These are phyloP conservation scores for Lampris megalopsis DNA, from an alignment of 2,113 vertebrate species.

Conservation along the genomic window DNA sequence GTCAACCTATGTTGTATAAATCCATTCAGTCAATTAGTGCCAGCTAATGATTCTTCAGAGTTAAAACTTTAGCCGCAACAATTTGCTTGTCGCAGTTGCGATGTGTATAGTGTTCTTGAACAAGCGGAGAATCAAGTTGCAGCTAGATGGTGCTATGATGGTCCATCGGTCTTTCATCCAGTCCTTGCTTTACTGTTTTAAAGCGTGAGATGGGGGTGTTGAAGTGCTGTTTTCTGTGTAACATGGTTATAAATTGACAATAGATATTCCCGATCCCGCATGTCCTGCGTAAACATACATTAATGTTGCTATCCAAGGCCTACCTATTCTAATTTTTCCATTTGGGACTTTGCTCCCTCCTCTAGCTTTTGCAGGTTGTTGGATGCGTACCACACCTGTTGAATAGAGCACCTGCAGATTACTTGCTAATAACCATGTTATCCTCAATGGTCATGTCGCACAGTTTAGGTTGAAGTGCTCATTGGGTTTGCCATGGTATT, in stretches of 20 bases:
- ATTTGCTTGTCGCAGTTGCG: conserved; percentile 1
- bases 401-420: conserved; percentile 1
- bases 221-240: conserved; percentile 12
- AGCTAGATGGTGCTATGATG: conserved; percentile 72
- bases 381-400: conserved; percentile 43
- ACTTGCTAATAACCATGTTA: conserved; percentile 35
- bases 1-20: neutral
- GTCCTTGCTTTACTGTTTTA: conserved; percentile 2
- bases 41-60: neutral
- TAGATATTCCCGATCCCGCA: too few species aligned
- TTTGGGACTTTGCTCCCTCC: neutral
- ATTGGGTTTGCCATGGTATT: conserved; percentile 41
- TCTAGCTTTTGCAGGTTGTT: neutral
- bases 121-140: conserved; percentile 23
- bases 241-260: too few species aligned
- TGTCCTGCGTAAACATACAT: too few species aligned
- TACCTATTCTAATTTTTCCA: neutral
- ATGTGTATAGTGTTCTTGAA: conserved; percentile 19
- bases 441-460: conserved; percentile 1
- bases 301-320: too few species aligned
- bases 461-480: conserved; percentile 52
- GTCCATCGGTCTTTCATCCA: conserved; percentile 6
- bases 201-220: neutral
- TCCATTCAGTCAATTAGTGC: too few species aligned
- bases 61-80: neutral